Conservation (phyloP, 2,113 vertebrate genomes). For the Riparia riparia region DNA sequence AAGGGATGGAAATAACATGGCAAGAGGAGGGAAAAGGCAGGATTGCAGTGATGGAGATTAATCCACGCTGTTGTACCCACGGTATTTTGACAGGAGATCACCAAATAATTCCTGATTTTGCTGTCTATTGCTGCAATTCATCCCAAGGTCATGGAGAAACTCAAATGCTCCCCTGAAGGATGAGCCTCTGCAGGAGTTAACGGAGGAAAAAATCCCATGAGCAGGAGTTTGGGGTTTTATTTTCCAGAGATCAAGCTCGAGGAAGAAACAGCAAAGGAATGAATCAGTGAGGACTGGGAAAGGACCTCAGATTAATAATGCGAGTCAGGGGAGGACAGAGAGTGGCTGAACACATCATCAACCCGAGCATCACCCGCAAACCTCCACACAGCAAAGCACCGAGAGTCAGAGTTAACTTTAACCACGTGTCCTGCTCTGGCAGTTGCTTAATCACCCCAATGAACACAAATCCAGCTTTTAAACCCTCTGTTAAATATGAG, state of each 20-base stretch:
- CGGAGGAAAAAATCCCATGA: fast-evolving
- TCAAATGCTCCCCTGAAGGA: not conserved
- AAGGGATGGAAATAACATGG: fast-evolving
- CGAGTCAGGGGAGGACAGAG: not conserved
- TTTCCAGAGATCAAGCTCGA: not conserved
- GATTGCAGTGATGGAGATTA: fast-evolving
- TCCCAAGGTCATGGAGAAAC: not conserved
- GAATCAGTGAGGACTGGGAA: not conserved
- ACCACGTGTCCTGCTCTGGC: not conserved
- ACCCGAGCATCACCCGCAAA: not conserved
- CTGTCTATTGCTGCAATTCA: not conserved
- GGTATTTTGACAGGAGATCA: not conserved
- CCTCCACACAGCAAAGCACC: not conserved
- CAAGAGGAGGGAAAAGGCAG: not conserved
- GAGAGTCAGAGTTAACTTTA: not conserved
- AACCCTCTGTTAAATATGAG: not conserved
- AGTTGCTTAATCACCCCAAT: not conserved
- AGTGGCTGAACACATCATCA: not conserved
- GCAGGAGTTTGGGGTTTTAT: not conserved
- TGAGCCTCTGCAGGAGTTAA: not conserved
- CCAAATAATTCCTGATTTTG: not conserved
- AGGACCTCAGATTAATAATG: not conserved
- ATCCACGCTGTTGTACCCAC: fast-evolving
- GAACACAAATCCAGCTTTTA: not conserved
- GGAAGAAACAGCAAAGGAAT: not conserved